phyloP scores from a whole-genome alignment of 2,797 vertebrate species.

The Geotrypetes seraphini region DNA sequence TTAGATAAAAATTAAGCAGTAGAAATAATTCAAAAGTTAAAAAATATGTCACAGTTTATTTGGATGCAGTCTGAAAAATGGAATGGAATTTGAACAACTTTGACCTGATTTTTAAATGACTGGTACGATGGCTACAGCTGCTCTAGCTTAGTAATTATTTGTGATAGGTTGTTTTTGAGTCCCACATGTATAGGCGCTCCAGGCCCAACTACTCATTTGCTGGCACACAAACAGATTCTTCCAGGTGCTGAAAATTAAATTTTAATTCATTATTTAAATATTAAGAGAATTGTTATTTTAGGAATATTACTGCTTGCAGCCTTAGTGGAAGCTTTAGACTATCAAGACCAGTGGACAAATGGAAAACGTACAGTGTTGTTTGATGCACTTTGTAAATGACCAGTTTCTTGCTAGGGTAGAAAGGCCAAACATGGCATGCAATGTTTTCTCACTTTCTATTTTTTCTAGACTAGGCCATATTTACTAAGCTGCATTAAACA shows the following conservation, averaged over 20 bases:
- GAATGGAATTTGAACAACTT: constrained; percentile 43
- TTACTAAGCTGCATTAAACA: no score
- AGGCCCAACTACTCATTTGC: constrained; percentile 59
- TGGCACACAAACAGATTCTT: constrained; percentile 61
- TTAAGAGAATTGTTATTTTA: constrained; percentile 69
- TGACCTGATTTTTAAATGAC: constrained; percentile 55
- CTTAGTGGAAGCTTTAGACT: constrained; percentile 35
- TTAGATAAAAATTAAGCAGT: constrained; percentile 1
- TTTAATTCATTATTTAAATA: constrained; percentile 87
- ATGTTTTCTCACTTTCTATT: not conserved
- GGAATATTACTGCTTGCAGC: constrained; percentile 56
- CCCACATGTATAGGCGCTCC: constrained; percentile 59
- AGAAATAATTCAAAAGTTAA: constrained; percentile 16
- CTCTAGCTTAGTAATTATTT: constrained; percentile 61
- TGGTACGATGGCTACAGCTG: constrained; percentile 48
- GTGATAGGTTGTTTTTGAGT: constrained; percentile 60
- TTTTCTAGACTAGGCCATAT: no score
- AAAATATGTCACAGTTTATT: no score
- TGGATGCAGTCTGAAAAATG: no score
- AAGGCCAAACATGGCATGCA: not conserved
- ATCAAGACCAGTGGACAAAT: constrained; percentile 5
- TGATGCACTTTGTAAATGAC: constrained; percentile 8
- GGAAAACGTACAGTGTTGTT: constrained; percentile 25
- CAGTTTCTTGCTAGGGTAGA: constrained; percentile 17
- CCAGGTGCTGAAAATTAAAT: constrained; percentile 80